Conservation (phyloP, 2,888 invertebrate genomes). For the Leptodirus hochenwartii region DNA sequence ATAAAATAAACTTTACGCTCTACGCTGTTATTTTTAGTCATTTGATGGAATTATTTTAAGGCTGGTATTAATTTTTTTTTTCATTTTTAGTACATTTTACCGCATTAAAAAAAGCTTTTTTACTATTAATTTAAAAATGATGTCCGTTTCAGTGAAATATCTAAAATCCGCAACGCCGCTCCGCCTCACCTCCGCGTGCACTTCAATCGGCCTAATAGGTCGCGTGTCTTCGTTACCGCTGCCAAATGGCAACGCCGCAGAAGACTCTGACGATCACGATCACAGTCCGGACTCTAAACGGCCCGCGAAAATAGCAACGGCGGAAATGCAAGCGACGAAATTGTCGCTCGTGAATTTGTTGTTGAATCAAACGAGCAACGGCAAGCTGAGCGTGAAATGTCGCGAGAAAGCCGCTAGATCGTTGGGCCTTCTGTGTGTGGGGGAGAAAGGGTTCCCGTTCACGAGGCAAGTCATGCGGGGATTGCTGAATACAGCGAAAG, state of each 20-base stretch:
- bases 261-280: slow-evolving; percentile 26
- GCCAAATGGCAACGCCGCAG: slow-evolving; percentile 14
- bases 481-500: slow-evolving; percentile 58
- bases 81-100: too few relatives aligned
- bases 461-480: slow-evolving; percentile 54
- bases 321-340: slow-evolving; percentile 32
- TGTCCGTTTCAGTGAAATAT: slow-evolving; percentile 46
- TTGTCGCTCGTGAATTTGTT: slow-evolving; percentile 49
- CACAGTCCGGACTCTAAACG: slow-evolving; percentile 26
- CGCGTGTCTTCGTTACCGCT: slow-evolving; percentile 51
- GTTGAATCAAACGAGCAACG: slow-evolving; percentile 51
- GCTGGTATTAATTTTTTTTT: too few relatives aligned
- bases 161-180: slow-evolving; percentile 42
- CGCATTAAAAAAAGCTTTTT: too few relatives aligned
- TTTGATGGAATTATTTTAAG: too few relatives aligned
- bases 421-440: slow-evolving; percentile 64
- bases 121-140: too few relatives aligned
- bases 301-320: slow-evolving; percentile 16
- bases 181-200: slow-evolving; percentile 47
- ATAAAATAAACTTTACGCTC: too few relatives aligned
- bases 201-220: slow-evolving; percentile 53
- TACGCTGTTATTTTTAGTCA: too few relatives aligned
- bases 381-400: slow-evolving; percentile 50
- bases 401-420: slow-evolving; percentile 60
- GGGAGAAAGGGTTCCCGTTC: slow-evolving; percentile 58